Evolutionary conservation across 2,888 invertebrate genomes (phyloP), one percentile per base, ranked within the genome.

Genomic region (Trichogramma dendrolimi): DNA sequence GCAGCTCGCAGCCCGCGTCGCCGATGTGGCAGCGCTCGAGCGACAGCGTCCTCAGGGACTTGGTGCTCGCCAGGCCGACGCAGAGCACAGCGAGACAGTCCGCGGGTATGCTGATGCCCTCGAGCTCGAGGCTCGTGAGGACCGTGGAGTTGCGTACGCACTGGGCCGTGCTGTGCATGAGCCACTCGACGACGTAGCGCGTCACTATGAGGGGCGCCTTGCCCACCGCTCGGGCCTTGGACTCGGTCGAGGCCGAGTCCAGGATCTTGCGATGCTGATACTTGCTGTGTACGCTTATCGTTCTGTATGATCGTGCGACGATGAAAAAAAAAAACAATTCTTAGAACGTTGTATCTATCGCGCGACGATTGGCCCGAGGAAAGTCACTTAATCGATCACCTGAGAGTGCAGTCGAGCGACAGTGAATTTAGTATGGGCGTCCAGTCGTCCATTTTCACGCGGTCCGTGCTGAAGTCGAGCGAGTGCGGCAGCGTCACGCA

Each of bases 401-500:
- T 87, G 4, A 92, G 81, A 63, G 87, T 87, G 55, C 87, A 82
- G 75, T 92, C 92, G 67, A 86, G 83, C 54, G 86, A 83, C 5
- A 92, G 78, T 0, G 91, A 88, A 70, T 88, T 88, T 55, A 89
- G 79, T 54, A 92, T 86, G 1, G 91, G 87, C 42, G 84, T 82
- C 91, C 91, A 92, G 68, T 92, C 91, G 64, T 83, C 85, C 65
- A 88, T 85, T 71, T 87, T 88, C 55, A 92, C 83, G 67, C 90
- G 85, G 73, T 92, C 91, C 56, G 87, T 89, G 67, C 84, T 85
- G 70, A 92, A 87, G 69, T 91, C 91, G 64, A 89, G 71, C 48
- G 81, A 77, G 55, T 84, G 71, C 1, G 79, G 79, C 41, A 79
- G 53, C 0, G 73, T 74, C 4, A 75, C 73, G 62, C 75, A 75